Percentiles rank a stretch among this genome's conserved stretches.
These are phyloP conservation scores for Macrosteles quadrilineatus DNA, from an alignment of 1,140 invertebrate genomes.

Conservation along the genomic window DNA sequence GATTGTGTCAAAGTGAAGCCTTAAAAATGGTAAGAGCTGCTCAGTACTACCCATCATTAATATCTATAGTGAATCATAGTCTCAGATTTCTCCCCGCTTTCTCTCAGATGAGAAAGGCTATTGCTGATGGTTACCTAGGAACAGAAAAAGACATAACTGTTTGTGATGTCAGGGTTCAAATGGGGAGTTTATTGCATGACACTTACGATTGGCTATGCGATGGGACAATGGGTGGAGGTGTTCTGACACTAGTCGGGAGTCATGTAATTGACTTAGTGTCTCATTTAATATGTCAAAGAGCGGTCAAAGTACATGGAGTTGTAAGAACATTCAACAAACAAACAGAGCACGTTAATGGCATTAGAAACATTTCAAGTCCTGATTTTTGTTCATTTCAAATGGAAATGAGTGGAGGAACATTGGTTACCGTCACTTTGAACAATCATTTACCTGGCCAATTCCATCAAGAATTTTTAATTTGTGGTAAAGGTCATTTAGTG, in stretches of 20 bases:
- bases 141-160: slow-evolving; percentile 69
- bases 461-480: slow-evolving; percentile 74
- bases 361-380: slow-evolving; percentile 88
- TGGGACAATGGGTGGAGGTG: slow-evolving; percentile 94
- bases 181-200: slow-evolving; percentile 74
- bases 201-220: slow-evolving; percentile 92
- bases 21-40: slow-evolving; percentile 90
- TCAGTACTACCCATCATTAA: slow-evolving; percentile 93
- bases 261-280: slow-evolving; percentile 91
- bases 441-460: slow-evolving; percentile 70
- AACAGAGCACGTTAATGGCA: slow-evolving; percentile 84
- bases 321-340: slow-evolving; percentile 87
- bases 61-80: slow-evolving; percentile 91
- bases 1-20: slow-evolving; percentile 84
- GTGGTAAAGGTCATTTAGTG: slow-evolving; percentile 74
- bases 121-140: slow-evolving; percentile 62
- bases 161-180: slow-evolving; percentile 86
- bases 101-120: slow-evolving; percentile 74
- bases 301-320: slow-evolving; percentile 84
- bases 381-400: slow-evolving; percentile 97
- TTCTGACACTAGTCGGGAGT: slow-evolving; percentile 89
- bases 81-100: slow-evolving; percentile 91
- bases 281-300: slow-evolving; percentile 80
- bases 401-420: slow-evolving; percentile 79
- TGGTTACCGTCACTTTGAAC: slow-evolving; percentile 87